Evolutionary conservation across 2,113 vertebrate genomes (phyloP), one percentile per base, ranked within the genome.

Genomic region (Halcyon malimbica): DNA sequence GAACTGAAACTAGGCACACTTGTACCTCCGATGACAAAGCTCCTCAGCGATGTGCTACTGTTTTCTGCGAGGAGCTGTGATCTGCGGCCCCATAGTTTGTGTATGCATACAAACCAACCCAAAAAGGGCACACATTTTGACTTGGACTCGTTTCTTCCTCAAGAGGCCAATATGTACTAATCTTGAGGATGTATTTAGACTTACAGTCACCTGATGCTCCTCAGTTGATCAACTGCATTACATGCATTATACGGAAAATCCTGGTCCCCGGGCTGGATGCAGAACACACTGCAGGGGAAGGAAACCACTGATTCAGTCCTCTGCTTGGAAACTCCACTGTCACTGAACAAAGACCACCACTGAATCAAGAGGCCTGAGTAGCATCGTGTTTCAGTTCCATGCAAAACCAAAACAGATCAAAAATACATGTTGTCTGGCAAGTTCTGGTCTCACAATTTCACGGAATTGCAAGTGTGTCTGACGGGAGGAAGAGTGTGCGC

Each of bases 301-400:
- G 68, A 65, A 87, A 39, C 20, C 41, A 57, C 91, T 93, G 91
- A 92, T 92, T 96, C 93, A 93, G 51, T 39, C 48, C 51, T 16
- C 51, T 59, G 64, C 85, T 63, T 44, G 85, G 90, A 95, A 95
- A 92, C 41, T 82, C 65, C 26, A 39, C 26, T 51, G 33, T 68
- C 63, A 51, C 59, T 63, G 65, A 62, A 65, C 10, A 82, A 78
- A 73, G 85, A 82, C 94, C 78, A 79, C 79, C 63, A 33, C 51
- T 84, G 87, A 93, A 90, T 87, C 84, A 90, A 74, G 31, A 13
- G 28, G 42, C 28, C 33, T 57, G 28, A 81, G 64, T 3, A 62
- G 46, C 54, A 25, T 50, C 54, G 3, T 18, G 44, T 41, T 54
- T 79, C 37, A 67, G 39, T 23, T 37, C 37, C 35, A 24, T 41